Evolutionary conservation across 1,140 invertebrate species (phyloP).

Genomic region (Xylocopa sonorina): DNA sequence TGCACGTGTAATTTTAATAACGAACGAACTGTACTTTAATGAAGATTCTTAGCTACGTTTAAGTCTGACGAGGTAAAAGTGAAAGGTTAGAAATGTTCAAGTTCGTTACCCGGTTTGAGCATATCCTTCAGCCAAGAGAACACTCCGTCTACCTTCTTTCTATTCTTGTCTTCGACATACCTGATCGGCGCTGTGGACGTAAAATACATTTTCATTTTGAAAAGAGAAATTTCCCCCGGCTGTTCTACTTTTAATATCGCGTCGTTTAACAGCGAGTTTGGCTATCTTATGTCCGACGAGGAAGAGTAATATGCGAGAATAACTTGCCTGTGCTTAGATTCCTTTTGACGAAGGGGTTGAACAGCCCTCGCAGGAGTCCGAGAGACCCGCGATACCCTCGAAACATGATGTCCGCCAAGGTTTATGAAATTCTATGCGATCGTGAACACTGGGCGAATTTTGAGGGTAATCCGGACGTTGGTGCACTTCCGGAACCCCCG

Average conservation of each 20-base stretch:
- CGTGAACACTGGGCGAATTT: constrained; percentile 52
- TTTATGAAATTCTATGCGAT: neutral
- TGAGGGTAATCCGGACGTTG: constrained; percentile 7
- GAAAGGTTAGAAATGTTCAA: neutral
- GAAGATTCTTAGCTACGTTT: no score
- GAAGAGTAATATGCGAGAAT: neutral
- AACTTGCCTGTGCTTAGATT: constrained; percentile 53
- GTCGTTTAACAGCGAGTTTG: no score
- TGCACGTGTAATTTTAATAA: no score
- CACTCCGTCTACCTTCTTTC: constrained; percentile 21
- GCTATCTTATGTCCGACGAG: no score
- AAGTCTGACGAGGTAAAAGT: neutral
- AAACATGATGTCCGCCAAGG: constrained; percentile 26
- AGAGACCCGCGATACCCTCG: constrained; percentile 30
- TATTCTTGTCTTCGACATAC: constrained; percentile 1
- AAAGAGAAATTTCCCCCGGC: neutral
- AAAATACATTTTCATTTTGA: neutral
- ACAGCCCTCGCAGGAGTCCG: constrained; percentile 14
- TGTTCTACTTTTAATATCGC: no score
- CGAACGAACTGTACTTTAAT: neutral
- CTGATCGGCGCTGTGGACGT: constrained; percentile 33
- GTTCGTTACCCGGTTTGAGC: constrained; percentile 29
- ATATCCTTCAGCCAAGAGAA: constrained; percentile 52
- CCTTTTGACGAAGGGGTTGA: constrained; percentile 29
- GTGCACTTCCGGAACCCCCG: neutral